phyloP scores from a whole-genome alignment of 1,140 invertebrate genomes.

The Chrysopa pallens region DNA sequence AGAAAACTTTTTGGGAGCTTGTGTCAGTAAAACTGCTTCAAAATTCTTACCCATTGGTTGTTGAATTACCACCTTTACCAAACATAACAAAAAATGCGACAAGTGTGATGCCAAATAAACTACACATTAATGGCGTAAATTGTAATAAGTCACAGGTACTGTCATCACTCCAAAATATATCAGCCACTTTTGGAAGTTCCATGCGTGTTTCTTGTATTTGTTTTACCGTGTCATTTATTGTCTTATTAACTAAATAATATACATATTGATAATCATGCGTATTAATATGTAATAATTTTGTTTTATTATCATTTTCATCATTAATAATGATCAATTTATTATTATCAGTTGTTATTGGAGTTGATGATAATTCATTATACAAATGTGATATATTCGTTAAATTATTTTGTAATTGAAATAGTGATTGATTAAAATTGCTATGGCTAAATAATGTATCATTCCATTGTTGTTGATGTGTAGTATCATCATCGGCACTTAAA shows the following conservation, averaged over 20 bases:
- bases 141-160: constrained; percentile 5
- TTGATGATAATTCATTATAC: too few species aligned
- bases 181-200: background rate
- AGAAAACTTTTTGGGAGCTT: too few species aligned
- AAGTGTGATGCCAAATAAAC: constrained; percentile 5
- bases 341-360: background rate
- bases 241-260: background rate
- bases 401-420: too few species aligned
- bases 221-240: background rate
- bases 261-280: background rate
- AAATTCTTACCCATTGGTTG: background rate
- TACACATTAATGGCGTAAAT: constrained; percentile 5
- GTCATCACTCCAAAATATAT: constrained; percentile 1
- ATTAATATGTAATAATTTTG: background rate
- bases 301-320: background rate
- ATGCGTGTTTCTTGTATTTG: background rate
- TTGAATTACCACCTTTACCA: constrained; percentile 4
- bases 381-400: too few species aligned
- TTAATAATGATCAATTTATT: background rate
- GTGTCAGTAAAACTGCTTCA: too few species aligned
- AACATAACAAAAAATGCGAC: constrained; percentile 4
- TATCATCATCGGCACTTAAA: too few species aligned
- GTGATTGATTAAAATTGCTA: too few species aligned
- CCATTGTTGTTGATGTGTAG: too few species aligned
- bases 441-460: too few species aligned